Percentiles rank a stretch among this genome's conserved stretches.
These are phyloP conservation scores for Lottia gigantea DNA, from an alignment of 2,888 invertebrate genomes.

Conservation along the genomic window DNA sequence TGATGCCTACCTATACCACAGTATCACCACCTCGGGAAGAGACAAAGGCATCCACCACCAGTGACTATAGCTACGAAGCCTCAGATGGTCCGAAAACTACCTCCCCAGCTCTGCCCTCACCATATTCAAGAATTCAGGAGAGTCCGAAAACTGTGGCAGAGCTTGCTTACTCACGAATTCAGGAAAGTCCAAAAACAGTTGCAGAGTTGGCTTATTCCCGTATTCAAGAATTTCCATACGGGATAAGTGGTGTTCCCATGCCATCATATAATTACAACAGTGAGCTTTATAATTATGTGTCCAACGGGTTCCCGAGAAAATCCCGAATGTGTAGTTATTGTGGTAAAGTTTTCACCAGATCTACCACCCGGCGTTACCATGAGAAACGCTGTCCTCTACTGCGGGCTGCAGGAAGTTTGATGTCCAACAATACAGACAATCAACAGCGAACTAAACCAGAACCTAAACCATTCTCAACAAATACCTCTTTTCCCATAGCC, in stretches of 20 bases:
- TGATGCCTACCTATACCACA: constrained; percentile 24
- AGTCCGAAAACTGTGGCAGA: constrained; percentile 15
- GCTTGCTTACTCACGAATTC: constrained; percentile 24
- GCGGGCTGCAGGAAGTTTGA: constrained; percentile 52
- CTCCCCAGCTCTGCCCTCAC: constrained; percentile 16
- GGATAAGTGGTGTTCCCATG: constrained; percentile 58
- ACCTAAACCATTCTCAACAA: constrained; percentile 14
- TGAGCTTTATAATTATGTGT: constrained; percentile 56
- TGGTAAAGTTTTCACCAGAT: constrained; percentile 60
- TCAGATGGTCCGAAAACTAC: constrained; percentile 17
- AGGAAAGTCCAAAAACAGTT: constrained; percentile 17
- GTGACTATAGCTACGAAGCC: constrained; percentile 17
- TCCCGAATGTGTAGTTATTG: constrained; percentile 60
- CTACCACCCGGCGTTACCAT: constrained; percentile 60
- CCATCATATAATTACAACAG: constrained; percentile 56
- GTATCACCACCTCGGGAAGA: constrained; percentile 14
- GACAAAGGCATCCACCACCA: not conserved
- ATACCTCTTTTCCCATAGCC: constrained; percentile 17
- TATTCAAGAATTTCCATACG: constrained; percentile 51
- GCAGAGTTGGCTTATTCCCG: constrained; percentile 23
- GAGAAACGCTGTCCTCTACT: constrained; percentile 59
- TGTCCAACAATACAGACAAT: constrained; percentile 25
- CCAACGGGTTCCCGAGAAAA: constrained; percentile 60
- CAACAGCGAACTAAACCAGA: constrained; percentile 18
- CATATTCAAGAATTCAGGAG: constrained; percentile 17